Conservation (phyloP, 2,888 invertebrate genomes). For the Autographa gamma region DNA sequence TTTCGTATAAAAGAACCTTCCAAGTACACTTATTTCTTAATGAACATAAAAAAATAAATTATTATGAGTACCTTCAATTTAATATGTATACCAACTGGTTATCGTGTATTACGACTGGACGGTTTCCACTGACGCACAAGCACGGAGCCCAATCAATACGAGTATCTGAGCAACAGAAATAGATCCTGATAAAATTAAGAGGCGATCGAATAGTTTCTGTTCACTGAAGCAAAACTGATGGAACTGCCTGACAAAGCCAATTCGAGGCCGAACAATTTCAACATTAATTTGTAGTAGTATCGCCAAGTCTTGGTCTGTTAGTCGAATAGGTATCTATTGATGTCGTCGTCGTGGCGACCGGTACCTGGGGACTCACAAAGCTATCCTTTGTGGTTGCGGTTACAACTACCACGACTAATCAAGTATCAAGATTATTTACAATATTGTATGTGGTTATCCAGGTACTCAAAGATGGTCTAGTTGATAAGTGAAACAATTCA, state of each 20-base stretch:
- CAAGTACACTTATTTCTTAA: no score
- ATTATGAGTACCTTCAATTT: background rate
- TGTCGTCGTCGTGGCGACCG: conserved; percentile 4
- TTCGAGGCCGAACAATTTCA: background rate
- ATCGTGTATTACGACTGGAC: background rate
- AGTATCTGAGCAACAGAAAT: conserved; percentile 3
- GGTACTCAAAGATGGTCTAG: background rate
- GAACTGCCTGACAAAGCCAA: conserved; percentile 1
- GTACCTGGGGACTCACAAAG: conserved; percentile 2
- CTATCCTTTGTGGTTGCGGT: conserved; percentile 4
- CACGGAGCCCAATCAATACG: background rate
- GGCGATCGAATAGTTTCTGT: conserved; percentile 6
- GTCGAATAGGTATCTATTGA: background rate
- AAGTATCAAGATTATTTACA: background rate
- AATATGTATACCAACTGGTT: background rate
- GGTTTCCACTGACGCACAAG: background rate
- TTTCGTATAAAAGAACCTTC: background rate
- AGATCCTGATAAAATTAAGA: conserved; percentile 1
- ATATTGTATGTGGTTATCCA: background rate
- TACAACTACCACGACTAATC: background rate
- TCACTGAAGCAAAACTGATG: background rate
- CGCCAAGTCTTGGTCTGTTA: conserved; percentile 3
- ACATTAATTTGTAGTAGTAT: conserved; percentile 3
- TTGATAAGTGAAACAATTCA: background rate
- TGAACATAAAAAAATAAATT: background rate